Evolutionary conservation across 2,888 invertebrate species (phyloP).

Genomic region (Polyommatus iphigenia): DNA sequence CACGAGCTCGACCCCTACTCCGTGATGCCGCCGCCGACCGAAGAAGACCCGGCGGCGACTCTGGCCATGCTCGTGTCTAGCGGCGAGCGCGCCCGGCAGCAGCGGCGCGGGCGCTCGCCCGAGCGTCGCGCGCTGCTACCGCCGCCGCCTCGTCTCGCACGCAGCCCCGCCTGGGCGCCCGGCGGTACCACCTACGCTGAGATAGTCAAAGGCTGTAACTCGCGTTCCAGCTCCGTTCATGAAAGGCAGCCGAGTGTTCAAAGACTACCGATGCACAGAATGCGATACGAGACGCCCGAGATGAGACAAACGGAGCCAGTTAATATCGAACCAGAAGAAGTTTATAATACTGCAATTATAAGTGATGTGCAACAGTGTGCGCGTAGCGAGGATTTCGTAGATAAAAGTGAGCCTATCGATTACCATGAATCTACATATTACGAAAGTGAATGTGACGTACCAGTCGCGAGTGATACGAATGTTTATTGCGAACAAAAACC

Average conservation of each 20-base stretch:
- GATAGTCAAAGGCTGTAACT: slow-evolving; percentile 83
- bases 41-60: slow-evolving; percentile 82
- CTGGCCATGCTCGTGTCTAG: slow-evolving; percentile 63
- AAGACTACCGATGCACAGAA: slow-evolving; percentile 46
- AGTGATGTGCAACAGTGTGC: slow-evolving; percentile 54
- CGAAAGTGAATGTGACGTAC: slow-evolving; percentile 64
- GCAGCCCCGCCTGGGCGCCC: slow-evolving; percentile 87
- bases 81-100: slow-evolving; percentile 57
- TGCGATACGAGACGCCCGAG: slow-evolving; percentile 42
- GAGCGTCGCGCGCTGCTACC: slow-evolving; percentile 69
- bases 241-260: slow-evolving; percentile 52
- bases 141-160: slow-evolving; percentile 64
- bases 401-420: slow-evolving; percentile 47
- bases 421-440: slow-evolving; percentile 56
- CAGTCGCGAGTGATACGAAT: slow-evolving; percentile 52
- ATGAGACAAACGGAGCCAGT: slow-evolving; percentile 36
- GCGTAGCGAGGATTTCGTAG: slow-evolving; percentile 50
- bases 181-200: slow-evolving; percentile 90
- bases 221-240: slow-evolving; percentile 61
- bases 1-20: slow-evolving; percentile 88
- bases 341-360: slow-evolving; percentile 46
- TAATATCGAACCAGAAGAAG: slow-evolving; percentile 43
- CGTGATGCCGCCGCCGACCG: slow-evolving; percentile 81
- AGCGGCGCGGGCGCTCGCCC: slow-evolving; percentile 76
- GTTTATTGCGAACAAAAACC: slow-evolving; percentile 47